phyloP scores from a whole-genome alignment of 2,797 vertebrate genomes.

The Setipinna tenuifilis region DNA sequence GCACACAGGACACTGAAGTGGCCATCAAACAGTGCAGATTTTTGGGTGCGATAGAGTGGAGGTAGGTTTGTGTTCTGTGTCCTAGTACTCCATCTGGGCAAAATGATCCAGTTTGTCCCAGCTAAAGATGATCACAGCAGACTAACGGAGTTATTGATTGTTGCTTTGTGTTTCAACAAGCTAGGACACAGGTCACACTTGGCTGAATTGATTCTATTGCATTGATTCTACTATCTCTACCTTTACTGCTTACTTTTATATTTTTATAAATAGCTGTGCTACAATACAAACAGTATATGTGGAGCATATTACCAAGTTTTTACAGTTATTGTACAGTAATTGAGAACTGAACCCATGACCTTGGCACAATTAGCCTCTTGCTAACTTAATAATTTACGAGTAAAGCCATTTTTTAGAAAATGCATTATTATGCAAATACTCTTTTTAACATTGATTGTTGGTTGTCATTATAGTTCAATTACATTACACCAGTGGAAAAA shows the following conservation, averaged over 20 bases:
- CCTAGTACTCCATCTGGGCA: no score
- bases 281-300: no score
- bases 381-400: background rate
- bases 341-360: background rate
- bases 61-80: background rate
- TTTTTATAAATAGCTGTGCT: background rate
- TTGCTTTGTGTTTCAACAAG: background rate
- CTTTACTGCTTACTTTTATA: background rate
- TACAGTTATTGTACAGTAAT: background rate
- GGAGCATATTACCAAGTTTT: background rate
- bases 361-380: background rate
- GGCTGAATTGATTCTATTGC: background rate
- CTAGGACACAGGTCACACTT: background rate
- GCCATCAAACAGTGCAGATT: background rate
- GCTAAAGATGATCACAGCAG: background rate
- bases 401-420: background rate
- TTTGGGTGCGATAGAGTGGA: background rate
- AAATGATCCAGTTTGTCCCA: background rate
- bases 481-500: background rate
- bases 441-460: background rate
- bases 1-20: conserved; percentile 26
- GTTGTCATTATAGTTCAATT: background rate
- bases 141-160: background rate
- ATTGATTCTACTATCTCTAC: background rate
- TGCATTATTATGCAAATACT: background rate